phyloP scores from a whole-genome alignment of 2,113 vertebrate genomes.

The Psittacara wagleri region DNA sequence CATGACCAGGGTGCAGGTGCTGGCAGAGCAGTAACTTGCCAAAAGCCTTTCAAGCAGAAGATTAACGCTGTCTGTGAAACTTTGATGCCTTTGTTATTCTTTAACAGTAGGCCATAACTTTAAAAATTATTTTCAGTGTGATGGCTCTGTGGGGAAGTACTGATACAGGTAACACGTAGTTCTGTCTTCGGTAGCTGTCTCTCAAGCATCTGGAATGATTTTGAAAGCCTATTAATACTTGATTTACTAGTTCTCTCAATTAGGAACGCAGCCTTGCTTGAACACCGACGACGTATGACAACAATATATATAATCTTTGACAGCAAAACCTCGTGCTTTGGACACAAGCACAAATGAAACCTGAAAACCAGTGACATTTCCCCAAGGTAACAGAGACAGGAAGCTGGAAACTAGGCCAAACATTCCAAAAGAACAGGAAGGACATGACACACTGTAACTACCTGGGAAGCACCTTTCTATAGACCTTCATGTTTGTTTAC shows the following conservation, averaged over 20 bases:
- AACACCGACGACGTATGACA: not conserved
- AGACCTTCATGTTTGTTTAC: constrained; percentile 65
- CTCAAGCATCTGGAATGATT: not conserved
- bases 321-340: not conserved
- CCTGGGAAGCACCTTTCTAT: not conserved
- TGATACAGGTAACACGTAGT: not conserved
- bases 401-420: not conserved
- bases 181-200: not conserved
- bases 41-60: constrained; percentile 14
- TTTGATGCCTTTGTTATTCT: not conserved
- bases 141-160: not conserved
- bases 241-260: not conserved
- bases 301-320: not conserved
- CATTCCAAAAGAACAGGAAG: not conserved
- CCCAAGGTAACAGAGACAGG: not conserved
- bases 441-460: not conserved
- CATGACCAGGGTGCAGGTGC: not conserved
- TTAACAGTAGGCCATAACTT: not conserved
- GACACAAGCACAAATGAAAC: not conserved
- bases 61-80: not conserved
- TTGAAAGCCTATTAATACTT: not conserved
- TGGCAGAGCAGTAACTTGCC: not conserved
- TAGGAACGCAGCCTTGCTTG: not conserved
- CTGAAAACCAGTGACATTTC: not conserved
- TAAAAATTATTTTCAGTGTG: not conserved